phyloP scores from a whole-genome alignment of 2,797 vertebrate genomes.

The Bothrops alternatus region DNA sequence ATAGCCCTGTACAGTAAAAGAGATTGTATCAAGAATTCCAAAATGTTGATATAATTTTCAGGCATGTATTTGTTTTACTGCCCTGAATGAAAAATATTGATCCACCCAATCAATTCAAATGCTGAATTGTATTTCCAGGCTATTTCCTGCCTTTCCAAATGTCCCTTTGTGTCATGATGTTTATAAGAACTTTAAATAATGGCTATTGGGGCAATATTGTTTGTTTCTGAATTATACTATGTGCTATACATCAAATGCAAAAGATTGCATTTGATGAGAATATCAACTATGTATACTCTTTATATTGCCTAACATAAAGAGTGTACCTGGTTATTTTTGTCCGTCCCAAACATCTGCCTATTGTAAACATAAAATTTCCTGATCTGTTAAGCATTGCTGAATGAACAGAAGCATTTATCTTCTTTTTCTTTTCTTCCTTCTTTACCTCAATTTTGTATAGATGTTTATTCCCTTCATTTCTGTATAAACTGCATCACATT shows the following conservation, averaged over 20 bases:
- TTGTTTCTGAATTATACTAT: not conserved
- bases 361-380: not conserved
- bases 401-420: not conserved
- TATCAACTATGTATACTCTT: not conserved
- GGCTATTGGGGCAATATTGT: slow-evolving; percentile 19
- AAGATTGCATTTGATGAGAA: not conserved
- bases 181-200: not conserved
- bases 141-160: not conserved
- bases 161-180: not conserved
- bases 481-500: not conserved
- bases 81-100: not conserved
- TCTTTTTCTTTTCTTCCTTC: not conserved
- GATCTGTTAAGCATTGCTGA: not conserved
- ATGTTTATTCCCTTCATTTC: not conserved
- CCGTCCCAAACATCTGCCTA: not conserved
- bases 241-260: not conserved
- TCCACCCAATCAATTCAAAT: not conserved
- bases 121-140: not conserved
- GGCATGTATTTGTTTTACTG: not conserved
- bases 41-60: not conserved
- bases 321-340: not conserved
- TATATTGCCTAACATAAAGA: not conserved
- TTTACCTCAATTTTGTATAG: not conserved
- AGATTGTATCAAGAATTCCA: not conserved
- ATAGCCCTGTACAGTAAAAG: not conserved